Evolutionary conservation across 2,797 vertebrate genomes (phyloP).

Genomic region (Typhlichthys eigenmanni): DNA sequence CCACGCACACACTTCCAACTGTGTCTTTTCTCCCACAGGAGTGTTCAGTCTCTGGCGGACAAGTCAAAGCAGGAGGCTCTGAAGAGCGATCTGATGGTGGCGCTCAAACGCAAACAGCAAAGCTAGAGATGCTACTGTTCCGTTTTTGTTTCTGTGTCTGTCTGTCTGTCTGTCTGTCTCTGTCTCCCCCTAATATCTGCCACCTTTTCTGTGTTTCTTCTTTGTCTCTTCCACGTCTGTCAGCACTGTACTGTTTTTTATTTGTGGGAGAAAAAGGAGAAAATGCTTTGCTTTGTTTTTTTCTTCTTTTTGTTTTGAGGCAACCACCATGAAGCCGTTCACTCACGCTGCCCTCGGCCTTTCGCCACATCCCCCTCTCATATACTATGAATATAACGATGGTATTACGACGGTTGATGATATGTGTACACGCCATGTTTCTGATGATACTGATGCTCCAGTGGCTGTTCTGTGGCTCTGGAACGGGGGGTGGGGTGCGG

Average conservation of each 20-base stretch:
- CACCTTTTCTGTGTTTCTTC: constrained; percentile 6
- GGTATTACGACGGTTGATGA: constrained; percentile 73
- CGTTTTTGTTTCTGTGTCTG: constrained; percentile 20
- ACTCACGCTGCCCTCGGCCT: constrained; percentile 36
- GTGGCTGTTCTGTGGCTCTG: constrained; percentile 39
- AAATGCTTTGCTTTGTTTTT: constrained; percentile 66
- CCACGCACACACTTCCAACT: constrained; percentile 13
- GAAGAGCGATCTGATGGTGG: constrained; percentile 91
- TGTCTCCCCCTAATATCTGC: constrained; percentile 13
- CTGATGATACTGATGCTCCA: constrained; percentile 57
- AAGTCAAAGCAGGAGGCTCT: constrained; percentile 95
- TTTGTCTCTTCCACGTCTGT: constrained; percentile 13
- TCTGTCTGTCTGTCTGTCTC: constrained; percentile 8
- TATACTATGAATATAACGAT: constrained; percentile 60
- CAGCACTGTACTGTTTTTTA: constrained; percentile 64
- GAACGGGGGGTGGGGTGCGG: constrained; percentile 27
- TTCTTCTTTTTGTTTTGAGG: constrained; percentile 47
- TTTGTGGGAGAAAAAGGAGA: constrained; percentile 74
- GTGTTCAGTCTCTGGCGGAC: constrained; percentile 92
- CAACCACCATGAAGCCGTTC: constrained; percentile 68
- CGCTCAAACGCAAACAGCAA: constrained; percentile 95
- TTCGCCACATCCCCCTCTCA: constrained; percentile 29
- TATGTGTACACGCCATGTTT: constrained; percentile 61
- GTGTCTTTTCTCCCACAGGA: constrained; percentile 76
- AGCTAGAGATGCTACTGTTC: constrained; percentile 79